Percentiles rank a stretch among this genome's conserved stretches.
Evolutionary conservation across 2,797 vertebrate species (phyloP).

Genomic region (Micromesistius poutassou): DNA sequence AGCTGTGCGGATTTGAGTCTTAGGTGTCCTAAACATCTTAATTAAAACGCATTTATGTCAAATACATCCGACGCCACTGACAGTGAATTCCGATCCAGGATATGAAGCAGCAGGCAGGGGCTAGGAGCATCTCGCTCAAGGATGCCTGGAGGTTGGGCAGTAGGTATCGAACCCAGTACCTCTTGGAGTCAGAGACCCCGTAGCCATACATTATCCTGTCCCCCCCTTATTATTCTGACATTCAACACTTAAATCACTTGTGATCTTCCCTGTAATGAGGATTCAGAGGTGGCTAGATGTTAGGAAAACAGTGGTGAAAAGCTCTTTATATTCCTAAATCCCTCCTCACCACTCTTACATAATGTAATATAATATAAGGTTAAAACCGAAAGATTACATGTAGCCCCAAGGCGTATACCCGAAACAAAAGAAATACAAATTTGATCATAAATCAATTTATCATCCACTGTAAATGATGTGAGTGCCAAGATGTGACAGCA

Average conservation of each 20-base stretch:
- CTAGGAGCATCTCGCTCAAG: background rate
- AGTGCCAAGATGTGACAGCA: background rate
- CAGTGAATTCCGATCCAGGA: background rate
- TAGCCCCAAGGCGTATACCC: background rate
- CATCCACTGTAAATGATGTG: background rate
- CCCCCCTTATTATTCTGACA: conserved; percentile 40
- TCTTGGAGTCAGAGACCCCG: background rate
- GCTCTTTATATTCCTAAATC: background rate
- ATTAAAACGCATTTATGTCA: background rate
- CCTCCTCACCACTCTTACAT: background rate
- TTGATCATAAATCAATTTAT: background rate
- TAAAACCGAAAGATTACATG: background rate
- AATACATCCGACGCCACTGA: background rate
- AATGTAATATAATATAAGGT: background rate
- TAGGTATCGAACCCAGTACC: background rate
- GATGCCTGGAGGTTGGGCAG: background rate
- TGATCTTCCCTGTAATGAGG: conserved; percentile 27
- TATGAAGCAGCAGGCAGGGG: background rate
- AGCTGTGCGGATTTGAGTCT: background rate
- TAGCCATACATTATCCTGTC: background rate
- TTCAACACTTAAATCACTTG: conserved; percentile 20
- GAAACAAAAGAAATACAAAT: background rate
- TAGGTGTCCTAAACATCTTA: background rate
- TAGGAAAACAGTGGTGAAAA: conserved; percentile 6
- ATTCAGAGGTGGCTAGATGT: conserved; percentile 29